Evolutionary conservation across 2,797 vertebrate species (phyloP).

Genomic region (Pseudochirops cupreus): DNA sequence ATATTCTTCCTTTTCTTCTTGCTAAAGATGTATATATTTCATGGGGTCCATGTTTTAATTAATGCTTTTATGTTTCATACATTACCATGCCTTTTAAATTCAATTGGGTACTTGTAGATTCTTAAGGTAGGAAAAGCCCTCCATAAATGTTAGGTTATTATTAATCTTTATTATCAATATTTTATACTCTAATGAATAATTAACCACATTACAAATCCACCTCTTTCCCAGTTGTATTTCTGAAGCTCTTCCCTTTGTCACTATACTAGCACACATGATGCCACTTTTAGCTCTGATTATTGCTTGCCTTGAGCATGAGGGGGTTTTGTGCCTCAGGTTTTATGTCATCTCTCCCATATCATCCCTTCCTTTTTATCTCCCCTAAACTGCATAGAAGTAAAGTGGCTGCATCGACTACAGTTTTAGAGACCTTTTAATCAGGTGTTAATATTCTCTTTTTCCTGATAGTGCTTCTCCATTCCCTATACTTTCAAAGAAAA

Average conservation of each 20-base stretch:
- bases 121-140: constrained; percentile 57
- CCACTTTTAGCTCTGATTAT: constrained; percentile 17
- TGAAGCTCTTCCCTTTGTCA: background rate
- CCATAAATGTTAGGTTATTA: constrained; percentile 64
- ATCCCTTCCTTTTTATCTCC: background rate
- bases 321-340: background rate
- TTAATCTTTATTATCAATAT: constrained; percentile 73
- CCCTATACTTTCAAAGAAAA: background rate
- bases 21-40: constrained; percentile 59
- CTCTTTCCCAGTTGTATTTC: constrained; percentile 23
- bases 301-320: background rate
- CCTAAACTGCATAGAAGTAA: background rate
- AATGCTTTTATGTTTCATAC: constrained; percentile 73
- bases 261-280: background rate
- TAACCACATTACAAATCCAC: constrained; percentile 45
- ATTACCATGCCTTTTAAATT: constrained; percentile 70
- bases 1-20: constrained; percentile 3
- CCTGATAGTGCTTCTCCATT: background rate
- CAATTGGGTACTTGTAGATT: constrained; percentile 46
- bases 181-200: constrained; percentile 71
- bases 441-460: background rate
- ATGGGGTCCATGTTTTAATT: constrained; percentile 69
- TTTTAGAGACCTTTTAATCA: background rate
- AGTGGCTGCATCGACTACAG: too few relatives aligned
- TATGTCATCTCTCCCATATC: background rate